A percentile compares a stretch with the other conserved stretches of the same genome.
phyloP scores from a whole-genome alignment of 2,113 vertebrate species.

The Pseudonaja textilis region DNA sequence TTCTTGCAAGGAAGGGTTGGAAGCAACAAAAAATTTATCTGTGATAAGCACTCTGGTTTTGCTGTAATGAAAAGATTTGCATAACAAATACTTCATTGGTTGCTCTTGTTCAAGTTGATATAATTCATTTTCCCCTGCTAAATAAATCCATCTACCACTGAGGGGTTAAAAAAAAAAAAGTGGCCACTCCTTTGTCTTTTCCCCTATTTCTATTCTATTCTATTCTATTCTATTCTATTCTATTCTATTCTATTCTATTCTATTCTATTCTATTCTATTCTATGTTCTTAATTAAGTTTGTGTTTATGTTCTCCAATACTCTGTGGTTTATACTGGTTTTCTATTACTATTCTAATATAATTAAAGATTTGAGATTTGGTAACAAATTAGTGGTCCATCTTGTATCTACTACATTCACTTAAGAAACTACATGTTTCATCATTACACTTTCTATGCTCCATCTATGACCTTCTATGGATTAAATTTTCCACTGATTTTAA shows the following conservation, averaged over 20 bases:
- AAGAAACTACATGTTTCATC: background rate
- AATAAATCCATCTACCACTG: slow-evolving; percentile 28
- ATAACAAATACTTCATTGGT: slow-evolving; percentile 66
- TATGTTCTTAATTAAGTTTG: background rate
- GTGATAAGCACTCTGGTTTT: slow-evolving; percentile 67
- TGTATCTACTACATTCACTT: background rate
- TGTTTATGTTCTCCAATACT: background rate
- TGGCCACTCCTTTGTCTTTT: slow-evolving; percentile 4
- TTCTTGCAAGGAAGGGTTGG: slow-evolving; percentile 41
- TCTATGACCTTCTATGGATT: background rate
- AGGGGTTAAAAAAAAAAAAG: slow-evolving; percentile 30
- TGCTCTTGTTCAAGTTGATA: slow-evolving; percentile 57
- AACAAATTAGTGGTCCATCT: background rate
- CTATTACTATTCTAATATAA: background rate
- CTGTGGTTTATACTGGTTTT: background rate
- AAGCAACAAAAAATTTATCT: slow-evolving; percentile 66
- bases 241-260: background rate
- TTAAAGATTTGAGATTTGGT: background rate
- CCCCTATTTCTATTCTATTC: background rate
- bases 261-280: background rate
- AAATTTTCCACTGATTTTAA: background rate
- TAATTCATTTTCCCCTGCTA: slow-evolving; percentile 61
- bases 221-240: background rate
- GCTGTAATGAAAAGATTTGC: slow-evolving; percentile 70
- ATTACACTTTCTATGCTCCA: background rate